Conservation (phyloP, 2,888 invertebrate genomes). For the Pimpla rufipes region DNA sequence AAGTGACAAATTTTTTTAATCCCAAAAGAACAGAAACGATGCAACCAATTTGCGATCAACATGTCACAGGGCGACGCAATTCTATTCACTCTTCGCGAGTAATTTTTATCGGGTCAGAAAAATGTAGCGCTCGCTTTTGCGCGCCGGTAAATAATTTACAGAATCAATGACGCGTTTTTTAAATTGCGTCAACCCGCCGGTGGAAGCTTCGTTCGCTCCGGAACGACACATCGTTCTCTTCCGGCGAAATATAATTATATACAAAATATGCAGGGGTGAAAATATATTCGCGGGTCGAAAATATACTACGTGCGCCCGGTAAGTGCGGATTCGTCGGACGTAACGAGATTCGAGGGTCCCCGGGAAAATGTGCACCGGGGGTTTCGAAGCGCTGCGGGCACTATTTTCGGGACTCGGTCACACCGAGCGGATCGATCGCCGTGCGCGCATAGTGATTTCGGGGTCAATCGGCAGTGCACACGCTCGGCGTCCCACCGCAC, state of each 20-base stretch:
- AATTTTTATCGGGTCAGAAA: no score
- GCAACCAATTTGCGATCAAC: no score
- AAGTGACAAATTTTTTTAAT: no score
- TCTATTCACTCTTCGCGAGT: no score
- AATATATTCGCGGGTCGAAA: not conserved
- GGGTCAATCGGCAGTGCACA: constrained; percentile 45
- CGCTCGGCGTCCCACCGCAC: constrained; percentile 15
- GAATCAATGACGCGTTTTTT: no score
- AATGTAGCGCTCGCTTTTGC: no score
- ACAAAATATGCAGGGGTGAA: not conserved
- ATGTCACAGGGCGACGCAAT: no score
- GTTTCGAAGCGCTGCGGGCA: not conserved
- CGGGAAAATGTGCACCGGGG: not conserved
- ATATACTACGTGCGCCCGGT: not conserved
- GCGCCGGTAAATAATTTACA: no score
- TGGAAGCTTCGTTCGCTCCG: no score
- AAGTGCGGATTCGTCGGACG: not conserved
- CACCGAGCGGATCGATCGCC: constrained; percentile 26
- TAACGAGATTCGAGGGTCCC: not conserved
- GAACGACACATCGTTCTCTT: no score
- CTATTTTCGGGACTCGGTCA: constrained; percentile 12
- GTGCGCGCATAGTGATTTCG: constrained; percentile 32
- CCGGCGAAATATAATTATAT: not conserved
- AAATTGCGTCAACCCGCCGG: no score
- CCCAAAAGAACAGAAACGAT: no score